Percentiles rank a stretch among this genome's conserved stretches.
Evolutionary conservation across 92 coral and sea anemone genomes (phyloP).

Genomic region (Heliopora coerulea): DNA sequence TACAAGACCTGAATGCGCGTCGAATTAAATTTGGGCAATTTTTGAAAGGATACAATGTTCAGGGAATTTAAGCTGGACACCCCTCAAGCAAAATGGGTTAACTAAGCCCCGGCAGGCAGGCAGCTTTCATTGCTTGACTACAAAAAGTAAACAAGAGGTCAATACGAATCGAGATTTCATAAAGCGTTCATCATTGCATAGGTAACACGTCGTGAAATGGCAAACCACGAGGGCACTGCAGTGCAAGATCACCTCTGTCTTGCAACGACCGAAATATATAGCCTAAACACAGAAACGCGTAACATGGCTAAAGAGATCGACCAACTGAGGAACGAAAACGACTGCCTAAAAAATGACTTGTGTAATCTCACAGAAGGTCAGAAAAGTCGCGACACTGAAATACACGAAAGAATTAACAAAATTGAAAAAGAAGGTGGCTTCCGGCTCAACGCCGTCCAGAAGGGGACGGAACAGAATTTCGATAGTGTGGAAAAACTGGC

Average conservation of each 20-base stretch:
- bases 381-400: not conserved
- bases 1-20: too few relatives aligned
- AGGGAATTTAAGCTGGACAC: too few relatives aligned
- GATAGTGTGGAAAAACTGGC: not conserved
- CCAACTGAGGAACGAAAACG: not conserved
- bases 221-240: not conserved
- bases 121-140: too few relatives aligned
- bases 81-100: too few relatives aligned
- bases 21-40: too few relatives aligned
- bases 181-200: not conserved
- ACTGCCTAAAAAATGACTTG: not conserved
- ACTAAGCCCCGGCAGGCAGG: too few relatives aligned
- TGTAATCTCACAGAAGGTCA: not conserved
- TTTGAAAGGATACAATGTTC: too few relatives aligned
- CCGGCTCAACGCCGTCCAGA: not conserved
- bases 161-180: too few relatives aligned
- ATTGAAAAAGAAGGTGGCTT: not conserved
- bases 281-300: not conserved
- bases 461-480: constrained; percentile 19
- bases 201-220: not conserved
- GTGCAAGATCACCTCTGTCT: not conserved
- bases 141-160: too few relatives aligned
- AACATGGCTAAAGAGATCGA: not conserved
- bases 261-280: not conserved
- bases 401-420: not conserved